Evolutionary conservation across 2,888 invertebrate genomes (phyloP).

Genomic region (Melinaea menophilus): DNA sequence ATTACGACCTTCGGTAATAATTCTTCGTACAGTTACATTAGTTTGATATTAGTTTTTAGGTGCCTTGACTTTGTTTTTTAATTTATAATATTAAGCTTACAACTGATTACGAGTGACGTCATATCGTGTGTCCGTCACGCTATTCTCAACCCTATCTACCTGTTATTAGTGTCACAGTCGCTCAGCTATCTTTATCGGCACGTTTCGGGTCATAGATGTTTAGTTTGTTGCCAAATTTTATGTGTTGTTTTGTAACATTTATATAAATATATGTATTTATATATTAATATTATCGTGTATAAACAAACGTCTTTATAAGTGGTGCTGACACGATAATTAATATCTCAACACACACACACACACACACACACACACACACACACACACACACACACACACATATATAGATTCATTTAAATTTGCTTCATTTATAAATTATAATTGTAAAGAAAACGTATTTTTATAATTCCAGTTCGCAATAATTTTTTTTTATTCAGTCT

Average conservation of each 20-base stretch:
- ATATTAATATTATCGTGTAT: background rate
- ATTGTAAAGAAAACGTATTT: background rate
- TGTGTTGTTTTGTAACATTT: conserved; percentile 25
- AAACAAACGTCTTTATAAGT: background rate
- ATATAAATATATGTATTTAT: conserved; percentile 4
- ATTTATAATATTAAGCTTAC: conserved; percentile 24
- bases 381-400: too few species aligned
- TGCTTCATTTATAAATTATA: too few species aligned
- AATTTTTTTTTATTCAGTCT: background rate
- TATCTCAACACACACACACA: too few species aligned
- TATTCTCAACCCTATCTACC: conserved; percentile 11
- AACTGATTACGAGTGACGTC: conserved; percentile 28
- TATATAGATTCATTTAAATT: too few species aligned
- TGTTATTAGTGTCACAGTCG: background rate
- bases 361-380: too few species aligned
- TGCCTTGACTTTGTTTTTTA: background rate
- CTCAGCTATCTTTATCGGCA: conserved; percentile 19
- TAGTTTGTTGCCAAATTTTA: conserved; percentile 29
- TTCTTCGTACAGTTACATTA: background rate
- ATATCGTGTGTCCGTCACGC: conserved; percentile 5
- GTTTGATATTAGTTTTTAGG: background rate
- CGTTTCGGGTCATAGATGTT: conserved; percentile 30
- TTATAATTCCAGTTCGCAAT: background rate
- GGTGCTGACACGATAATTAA: background rate
- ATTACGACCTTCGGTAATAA: background rate